Conservation (phyloP, 2,888 invertebrate species). For the Cantharis lateralis region DNA sequence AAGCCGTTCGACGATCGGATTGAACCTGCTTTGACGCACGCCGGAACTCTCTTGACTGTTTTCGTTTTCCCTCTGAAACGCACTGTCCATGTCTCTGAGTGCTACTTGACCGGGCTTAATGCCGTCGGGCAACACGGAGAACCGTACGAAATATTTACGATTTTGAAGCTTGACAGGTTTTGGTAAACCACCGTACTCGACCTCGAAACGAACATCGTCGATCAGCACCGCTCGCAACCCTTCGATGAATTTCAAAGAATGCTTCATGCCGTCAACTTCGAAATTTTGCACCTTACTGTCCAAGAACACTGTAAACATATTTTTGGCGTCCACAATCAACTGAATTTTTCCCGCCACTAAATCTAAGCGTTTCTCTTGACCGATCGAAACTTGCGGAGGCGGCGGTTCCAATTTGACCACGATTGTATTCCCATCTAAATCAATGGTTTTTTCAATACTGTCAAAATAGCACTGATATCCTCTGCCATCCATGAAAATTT, state of each 20-base stretch:
- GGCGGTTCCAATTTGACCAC: constrained; percentile 86
- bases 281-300: constrained; percentile 85
- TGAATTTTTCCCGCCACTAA: constrained; percentile 84
- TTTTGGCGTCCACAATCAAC: constrained; percentile 79
- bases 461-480: constrained; percentile 94
- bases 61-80: constrained; percentile 43
- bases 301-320: constrained; percentile 78
- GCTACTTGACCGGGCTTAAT: constrained; percentile 72
- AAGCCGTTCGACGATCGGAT: constrained; percentile 17
- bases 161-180: constrained; percentile 76
- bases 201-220: constrained; percentile 76
- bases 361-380: constrained; percentile 75
- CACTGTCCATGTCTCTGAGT: constrained; percentile 76
- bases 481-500: constrained; percentile 85
- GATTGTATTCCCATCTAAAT: constrained; percentile 78
- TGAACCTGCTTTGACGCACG: constrained; percentile 32
- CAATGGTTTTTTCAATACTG: constrained; percentile 80
- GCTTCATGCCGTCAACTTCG: constrained; percentile 70
- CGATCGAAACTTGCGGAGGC: constrained; percentile 92
- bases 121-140: constrained; percentile 76
- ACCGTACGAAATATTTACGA: constrained; percentile 79
- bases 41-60: constrained; percentile 39
- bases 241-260: constrained; percentile 81
- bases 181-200: constrained; percentile 84
- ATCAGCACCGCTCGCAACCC: constrained; percentile 75